These are phyloP conservation scores for Danaus chrysippus DNA, from an alignment of 2,888 invertebrate species.

Conservation along the genomic window DNA sequence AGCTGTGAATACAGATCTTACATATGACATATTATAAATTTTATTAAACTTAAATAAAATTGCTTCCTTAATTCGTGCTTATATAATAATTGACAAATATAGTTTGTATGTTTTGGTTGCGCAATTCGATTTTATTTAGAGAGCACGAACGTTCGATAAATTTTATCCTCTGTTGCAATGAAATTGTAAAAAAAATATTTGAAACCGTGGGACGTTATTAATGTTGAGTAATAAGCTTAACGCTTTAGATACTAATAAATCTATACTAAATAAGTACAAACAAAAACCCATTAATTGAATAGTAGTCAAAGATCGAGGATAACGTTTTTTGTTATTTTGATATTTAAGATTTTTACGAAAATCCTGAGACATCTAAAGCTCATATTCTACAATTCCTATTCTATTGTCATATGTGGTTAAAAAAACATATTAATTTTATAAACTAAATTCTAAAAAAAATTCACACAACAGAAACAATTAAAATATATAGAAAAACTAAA, in stretches of 20 bases:
- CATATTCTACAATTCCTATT: too few relatives aligned
- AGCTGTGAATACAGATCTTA: too few relatives aligned
- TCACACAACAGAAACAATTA: neutral
- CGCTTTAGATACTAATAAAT: neutral
- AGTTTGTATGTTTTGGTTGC: neutral
- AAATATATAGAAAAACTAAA: neutral
- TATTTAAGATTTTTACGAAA: too few relatives aligned
- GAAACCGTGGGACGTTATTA: neutral
- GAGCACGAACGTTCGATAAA: neutral
- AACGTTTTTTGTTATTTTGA: too few relatives aligned
- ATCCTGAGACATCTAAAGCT: too few relatives aligned
- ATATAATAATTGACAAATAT: constrained; percentile 3
- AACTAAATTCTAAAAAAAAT: neutral
- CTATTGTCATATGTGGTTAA: too few relatives aligned
- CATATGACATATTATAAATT: too few relatives aligned
- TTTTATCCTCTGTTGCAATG: neutral
- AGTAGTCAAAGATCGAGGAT: too few relatives aligned
- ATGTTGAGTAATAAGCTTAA: neutral
- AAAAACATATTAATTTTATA: neutral
- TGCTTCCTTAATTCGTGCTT: neutral
- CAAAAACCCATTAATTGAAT: neutral
- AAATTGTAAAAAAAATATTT: neutral
- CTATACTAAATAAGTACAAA: neutral
- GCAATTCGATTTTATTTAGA: neutral
- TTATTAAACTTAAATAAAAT: too few relatives aligned